A percentile compares a stretch with the other conserved stretches of the same genome.
phyloP scores from a whole-genome alignment of 2,888 invertebrate genomes.

The Caradrina kadenii region DNA sequence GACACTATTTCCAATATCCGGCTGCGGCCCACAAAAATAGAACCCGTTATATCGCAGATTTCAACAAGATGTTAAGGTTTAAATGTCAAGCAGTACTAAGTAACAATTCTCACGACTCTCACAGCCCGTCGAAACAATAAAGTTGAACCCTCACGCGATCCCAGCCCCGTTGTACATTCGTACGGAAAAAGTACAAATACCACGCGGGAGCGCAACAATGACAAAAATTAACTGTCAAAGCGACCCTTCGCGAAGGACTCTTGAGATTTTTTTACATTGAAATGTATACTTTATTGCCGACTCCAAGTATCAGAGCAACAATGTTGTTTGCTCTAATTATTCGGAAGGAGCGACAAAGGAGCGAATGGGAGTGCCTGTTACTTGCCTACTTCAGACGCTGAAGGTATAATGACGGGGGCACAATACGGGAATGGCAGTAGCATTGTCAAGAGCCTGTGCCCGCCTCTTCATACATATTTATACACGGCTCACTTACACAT shows the following conservation, averaged over 20 bases:
- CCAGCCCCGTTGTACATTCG: conserved; percentile 71
- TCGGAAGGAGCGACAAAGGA: conserved; percentile 88
- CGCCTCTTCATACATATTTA: conserved; percentile 89
- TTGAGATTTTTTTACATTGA: conserved; percentile 83
- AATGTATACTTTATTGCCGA: conserved; percentile 87
- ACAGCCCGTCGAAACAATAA: conserved; percentile 76
- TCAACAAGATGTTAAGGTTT: conserved; percentile 65
- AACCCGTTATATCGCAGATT: conserved; percentile 55
- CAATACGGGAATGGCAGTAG: conserved; percentile 82
- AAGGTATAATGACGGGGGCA: conserved; percentile 82
- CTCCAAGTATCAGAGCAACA: conserved; percentile 74
- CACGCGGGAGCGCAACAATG: conserved; percentile 80
- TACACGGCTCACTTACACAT: conserved; percentile 72
- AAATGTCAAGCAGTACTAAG: conserved; percentile 68
- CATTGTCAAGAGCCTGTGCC: conserved; percentile 77
- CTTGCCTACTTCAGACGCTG: conserved; percentile 75
- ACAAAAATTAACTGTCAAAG: conserved; percentile 85
- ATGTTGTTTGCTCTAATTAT: conserved; percentile 86
- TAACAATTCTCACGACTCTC: conserved; percentile 86
- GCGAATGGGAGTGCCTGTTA: conserved; percentile 82
- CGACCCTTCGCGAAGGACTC: conserved; percentile 79
- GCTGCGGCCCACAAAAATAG: conserved; percentile 52
- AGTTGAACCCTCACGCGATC: conserved; percentile 73
- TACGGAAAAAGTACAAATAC: conserved; percentile 77
- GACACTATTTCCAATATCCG: conserved; percentile 62